A percentile compares a stretch with the other conserved stretches of the same genome.
These are phyloP conservation scores for Diabrotica balteata DNA, from an alignment of 2,888 invertebrate species.

Conservation along the genomic window DNA sequence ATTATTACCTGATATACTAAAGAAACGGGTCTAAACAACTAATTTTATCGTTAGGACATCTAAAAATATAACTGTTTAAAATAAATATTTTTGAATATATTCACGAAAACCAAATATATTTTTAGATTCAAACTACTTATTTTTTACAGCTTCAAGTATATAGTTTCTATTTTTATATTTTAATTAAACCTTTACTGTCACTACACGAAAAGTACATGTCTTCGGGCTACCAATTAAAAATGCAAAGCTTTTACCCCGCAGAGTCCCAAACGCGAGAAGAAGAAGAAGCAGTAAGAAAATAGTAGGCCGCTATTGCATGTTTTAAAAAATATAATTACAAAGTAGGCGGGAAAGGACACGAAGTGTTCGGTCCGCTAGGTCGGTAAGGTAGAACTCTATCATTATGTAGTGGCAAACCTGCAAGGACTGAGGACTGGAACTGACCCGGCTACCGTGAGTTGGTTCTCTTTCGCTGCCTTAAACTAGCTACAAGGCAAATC, in stretches of 20 bases:
- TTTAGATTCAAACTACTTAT: too few species aligned
- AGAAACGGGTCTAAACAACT: too few species aligned
- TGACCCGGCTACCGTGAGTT: slow-evolving; percentile 38
- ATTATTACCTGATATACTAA: too few species aligned
- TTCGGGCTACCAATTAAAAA: neutral
- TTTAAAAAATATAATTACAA: slow-evolving; percentile 61
- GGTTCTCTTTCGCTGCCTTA: slow-evolving; percentile 17
- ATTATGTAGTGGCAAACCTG: slow-evolving; percentile 60
- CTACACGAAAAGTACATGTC: neutral
- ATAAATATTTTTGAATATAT: too few species aligned
- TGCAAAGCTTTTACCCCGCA: neutral
- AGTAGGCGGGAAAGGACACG: slow-evolving; percentile 58
- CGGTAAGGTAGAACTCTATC: slow-evolving; percentile 54
- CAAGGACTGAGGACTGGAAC: slow-evolving; percentile 45
- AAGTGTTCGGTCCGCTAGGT: slow-evolving; percentile 56
- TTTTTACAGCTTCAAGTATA: too few species aligned
- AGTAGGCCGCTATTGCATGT: slow-evolving; percentile 47
- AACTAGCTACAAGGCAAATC: slow-evolving; percentile 11
- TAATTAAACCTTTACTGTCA: neutral
- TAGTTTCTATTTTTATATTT: too few species aligned
- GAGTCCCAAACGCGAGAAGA: neutral
- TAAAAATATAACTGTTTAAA: too few species aligned
- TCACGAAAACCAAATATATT: too few species aligned
- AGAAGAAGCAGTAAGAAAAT: slow-evolving; percentile 21
- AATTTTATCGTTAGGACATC: too few species aligned